Evolutionary conservation across 2,797 vertebrate genomes (phyloP).

Genomic region (Sebastes steindachneri): DNA sequence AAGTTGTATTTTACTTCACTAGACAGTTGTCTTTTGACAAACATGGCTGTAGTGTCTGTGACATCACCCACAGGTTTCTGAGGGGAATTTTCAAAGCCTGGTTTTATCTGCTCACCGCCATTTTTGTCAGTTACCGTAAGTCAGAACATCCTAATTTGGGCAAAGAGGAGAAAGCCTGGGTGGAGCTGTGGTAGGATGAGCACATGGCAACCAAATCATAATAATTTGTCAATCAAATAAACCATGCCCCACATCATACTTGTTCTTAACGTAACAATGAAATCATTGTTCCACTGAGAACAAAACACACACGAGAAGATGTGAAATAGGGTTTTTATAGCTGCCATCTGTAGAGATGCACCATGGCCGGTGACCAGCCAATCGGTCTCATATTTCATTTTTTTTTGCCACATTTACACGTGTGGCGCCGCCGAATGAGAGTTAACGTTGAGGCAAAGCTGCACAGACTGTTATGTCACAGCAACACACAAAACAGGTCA

Average conservation of each 20-base stretch:
- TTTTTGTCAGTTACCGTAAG: background rate
- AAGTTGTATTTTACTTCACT: slow-evolving; percentile 3
- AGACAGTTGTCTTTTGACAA: background rate
- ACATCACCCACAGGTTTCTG: background rate
- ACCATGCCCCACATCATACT: background rate
- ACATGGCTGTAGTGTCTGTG: background rate
- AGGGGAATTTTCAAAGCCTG: no score
- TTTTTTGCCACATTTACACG: no score
- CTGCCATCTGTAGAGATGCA: no score
- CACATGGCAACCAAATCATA: background rate
- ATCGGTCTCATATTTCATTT: no score
- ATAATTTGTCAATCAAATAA: background rate
- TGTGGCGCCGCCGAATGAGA: no score
- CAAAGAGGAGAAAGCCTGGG: background rate
- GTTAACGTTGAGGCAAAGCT: no score
- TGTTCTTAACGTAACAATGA: background rate
- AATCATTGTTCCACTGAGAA: background rate
- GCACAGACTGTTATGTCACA: no score
- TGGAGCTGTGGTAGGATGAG: background rate
- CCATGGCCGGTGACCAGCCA: no score
- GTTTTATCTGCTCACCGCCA: background rate
- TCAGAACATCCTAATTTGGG: background rate
- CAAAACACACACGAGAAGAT: background rate
- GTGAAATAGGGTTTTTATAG: background rate
- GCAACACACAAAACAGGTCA: no score